phyloP scores from a whole-genome alignment of 2,888 invertebrate genomes.

The Strigamia crassipes region DNA sequence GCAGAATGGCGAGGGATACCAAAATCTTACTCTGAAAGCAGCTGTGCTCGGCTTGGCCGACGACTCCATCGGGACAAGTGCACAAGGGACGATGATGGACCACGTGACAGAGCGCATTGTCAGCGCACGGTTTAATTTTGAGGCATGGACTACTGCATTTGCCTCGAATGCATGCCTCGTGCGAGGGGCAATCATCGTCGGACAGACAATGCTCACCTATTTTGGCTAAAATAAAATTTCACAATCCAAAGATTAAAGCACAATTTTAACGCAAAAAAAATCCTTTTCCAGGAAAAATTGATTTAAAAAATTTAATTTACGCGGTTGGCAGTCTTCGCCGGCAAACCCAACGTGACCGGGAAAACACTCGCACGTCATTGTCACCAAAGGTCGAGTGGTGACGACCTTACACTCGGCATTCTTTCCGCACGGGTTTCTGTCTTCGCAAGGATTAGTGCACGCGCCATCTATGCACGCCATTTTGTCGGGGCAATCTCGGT shows the following conservation, averaged over 20 bases:
- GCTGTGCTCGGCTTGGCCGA: slow-evolving; percentile 56
- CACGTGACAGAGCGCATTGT: slow-evolving; percentile 55
- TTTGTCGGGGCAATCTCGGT: slow-evolving; percentile 84
- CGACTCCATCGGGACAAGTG: slow-evolving; percentile 56
- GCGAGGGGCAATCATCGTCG: slow-evolving; percentile 51
- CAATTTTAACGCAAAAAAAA: background rate
- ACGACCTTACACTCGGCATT: slow-evolving; percentile 80
- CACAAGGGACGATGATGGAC: slow-evolving; percentile 56
- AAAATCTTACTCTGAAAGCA: slow-evolving; percentile 52
- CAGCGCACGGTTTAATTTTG: slow-evolving; percentile 66
- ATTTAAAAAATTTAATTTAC: slow-evolving; percentile 33
- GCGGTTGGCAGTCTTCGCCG: slow-evolving; percentile 48
- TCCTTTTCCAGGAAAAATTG: background rate
- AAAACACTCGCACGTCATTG: slow-evolving; percentile 85
- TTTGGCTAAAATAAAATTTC: background rate
- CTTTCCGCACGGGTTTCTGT: slow-evolving; percentile 67
- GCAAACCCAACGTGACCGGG: slow-evolving; percentile 63
- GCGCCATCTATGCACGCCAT: slow-evolving; percentile 76
- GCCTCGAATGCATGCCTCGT: slow-evolving; percentile 51
- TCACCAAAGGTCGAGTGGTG: slow-evolving; percentile 77
- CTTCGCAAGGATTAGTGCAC: slow-evolving; percentile 77
- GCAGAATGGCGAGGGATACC: background rate
- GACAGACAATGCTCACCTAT: background rate
- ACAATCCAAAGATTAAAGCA: background rate
- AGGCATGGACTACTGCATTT: slow-evolving; percentile 51